These are phyloP conservation scores for Brenthis ino DNA, from an alignment of 2,888 invertebrate genomes.

Conservation along the genomic window DNA sequence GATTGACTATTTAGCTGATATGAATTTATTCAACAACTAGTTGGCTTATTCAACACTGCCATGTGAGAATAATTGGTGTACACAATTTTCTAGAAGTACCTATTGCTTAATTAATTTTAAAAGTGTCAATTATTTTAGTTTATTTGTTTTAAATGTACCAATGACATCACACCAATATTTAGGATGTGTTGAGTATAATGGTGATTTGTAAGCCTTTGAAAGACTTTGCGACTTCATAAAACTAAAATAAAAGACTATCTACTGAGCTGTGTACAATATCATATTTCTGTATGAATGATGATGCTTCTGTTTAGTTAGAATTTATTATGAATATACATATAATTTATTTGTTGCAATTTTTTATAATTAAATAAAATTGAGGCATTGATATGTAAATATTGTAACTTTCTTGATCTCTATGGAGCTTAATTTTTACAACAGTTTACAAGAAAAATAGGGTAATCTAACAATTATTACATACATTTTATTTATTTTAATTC, in stretches of 20 bases:
- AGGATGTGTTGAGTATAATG: background rate
- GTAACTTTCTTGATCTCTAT: conserved; percentile 33
- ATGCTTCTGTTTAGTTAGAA: too few relatives aligned
- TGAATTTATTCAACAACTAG: conserved; percentile 1
- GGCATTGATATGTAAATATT: conserved; percentile 27
- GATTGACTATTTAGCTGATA: conserved; percentile 4
- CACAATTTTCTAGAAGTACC: background rate
- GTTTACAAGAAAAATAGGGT: background rate
- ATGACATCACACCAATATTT: background rate
- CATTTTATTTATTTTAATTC: background rate
- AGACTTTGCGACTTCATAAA: too few relatives aligned
- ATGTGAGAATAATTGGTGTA: conserved; percentile 18
- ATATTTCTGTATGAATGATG: too few relatives aligned
- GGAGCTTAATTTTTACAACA: conserved; percentile 10
- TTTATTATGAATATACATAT: too few relatives aligned
- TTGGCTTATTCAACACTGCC: conserved; percentile 30
- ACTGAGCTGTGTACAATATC: too few relatives aligned
- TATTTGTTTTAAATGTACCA: background rate
- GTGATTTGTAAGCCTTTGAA: too few relatives aligned
- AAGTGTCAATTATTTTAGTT: background rate
- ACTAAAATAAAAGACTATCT: too few relatives aligned
- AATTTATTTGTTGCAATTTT: conserved; percentile 4
- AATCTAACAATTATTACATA: background rate
- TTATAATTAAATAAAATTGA: conserved; percentile 2
- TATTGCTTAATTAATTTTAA: background rate